Evolutionary conservation across 1,140 invertebrate genomes (phyloP).

Genomic region (Temnothorax nylanderi): DNA sequence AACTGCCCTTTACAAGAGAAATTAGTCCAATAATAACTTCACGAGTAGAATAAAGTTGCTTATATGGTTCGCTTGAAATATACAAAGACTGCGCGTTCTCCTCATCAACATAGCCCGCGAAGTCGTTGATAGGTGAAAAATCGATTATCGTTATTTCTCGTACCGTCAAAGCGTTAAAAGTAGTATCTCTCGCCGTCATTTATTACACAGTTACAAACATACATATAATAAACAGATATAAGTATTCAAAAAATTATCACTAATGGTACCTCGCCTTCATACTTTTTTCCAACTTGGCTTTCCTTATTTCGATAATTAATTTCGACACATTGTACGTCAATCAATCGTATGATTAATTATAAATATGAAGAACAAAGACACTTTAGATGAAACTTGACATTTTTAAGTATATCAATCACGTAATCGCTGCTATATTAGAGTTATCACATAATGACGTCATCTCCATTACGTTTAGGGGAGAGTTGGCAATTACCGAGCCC

Average conservation of each 20-base stretch:
- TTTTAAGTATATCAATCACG: not conserved
- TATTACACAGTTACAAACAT: not conserved
- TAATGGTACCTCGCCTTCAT: not conserved
- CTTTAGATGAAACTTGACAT: not conserved
- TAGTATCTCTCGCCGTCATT: constrained; percentile 11
- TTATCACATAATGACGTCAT: not conserved
- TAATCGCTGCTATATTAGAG: not conserved
- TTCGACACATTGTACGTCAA: not conserved
- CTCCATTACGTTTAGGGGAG: not conserved
- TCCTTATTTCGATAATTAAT: not conserved
- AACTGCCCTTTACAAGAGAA: not conserved
- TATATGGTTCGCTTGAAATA: not conserved
- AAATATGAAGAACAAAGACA: not conserved
- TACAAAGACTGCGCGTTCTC: not conserved
- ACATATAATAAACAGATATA: not conserved
- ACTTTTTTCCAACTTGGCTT: not conserved
- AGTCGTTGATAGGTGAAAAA: constrained; percentile 10
- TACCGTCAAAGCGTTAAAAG: constrained; percentile 3
- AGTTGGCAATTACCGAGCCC: too few relatives aligned
- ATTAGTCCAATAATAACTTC: not conserved
- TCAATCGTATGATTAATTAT: not conserved
- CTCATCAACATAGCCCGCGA: not conserved
- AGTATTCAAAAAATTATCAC: not conserved
- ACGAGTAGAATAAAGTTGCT: not conserved
- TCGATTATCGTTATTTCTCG: constrained; percentile 16